Evolutionary conservation across 2,797 vertebrate species (phyloP).

Genomic region (Heteromormyrus szaboi): DNA sequence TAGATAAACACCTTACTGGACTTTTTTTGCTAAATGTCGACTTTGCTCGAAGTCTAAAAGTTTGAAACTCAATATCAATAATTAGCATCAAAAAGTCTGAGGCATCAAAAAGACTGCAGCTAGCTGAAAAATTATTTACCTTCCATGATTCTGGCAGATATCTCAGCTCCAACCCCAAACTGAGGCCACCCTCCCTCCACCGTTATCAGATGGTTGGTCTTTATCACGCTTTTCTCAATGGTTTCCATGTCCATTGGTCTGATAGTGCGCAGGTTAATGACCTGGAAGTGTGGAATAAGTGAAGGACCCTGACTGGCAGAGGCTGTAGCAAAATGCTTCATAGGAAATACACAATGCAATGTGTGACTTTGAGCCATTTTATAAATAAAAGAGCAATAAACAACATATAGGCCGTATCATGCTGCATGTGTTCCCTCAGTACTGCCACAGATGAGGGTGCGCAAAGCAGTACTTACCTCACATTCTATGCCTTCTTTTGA

Average conservation of each 20-base stretch:
- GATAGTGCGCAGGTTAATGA: slow-evolving; percentile 85
- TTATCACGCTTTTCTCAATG: slow-evolving; percentile 83
- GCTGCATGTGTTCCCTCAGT: neutral
- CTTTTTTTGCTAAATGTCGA: neutral
- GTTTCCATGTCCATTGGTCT: slow-evolving; percentile 82
- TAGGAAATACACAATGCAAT: neutral
- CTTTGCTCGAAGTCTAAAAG: neutral
- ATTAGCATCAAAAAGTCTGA: neutral
- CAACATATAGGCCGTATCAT: no score
- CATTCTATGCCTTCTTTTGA: slow-evolving; percentile 94
- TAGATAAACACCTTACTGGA: neutral
- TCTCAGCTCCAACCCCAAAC: slow-evolving; percentile 90
- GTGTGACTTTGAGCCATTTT: neutral
- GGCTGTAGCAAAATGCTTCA: neutral
- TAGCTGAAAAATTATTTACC: slow-evolving; percentile 55
- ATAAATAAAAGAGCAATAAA: neutral
- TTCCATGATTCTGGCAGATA: slow-evolving; percentile 94
- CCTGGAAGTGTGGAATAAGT: slow-evolving; percentile 54
- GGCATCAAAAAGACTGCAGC: neutral
- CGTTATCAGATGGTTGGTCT: slow-evolving; percentile 89
- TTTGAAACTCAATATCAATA: neutral
- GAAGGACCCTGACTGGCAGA: neutral
- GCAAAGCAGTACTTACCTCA: slow-evolving; percentile 62
- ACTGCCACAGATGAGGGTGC: neutral
- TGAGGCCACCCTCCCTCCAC: slow-evolving; percentile 97